Percentiles rank a stretch among this genome's conserved stretches.
These are phyloP conservation scores for Melanotaenia trifasciata DNA, from an alignment of 2,797 vertebrate genomes.

Conservation along the genomic window DNA sequence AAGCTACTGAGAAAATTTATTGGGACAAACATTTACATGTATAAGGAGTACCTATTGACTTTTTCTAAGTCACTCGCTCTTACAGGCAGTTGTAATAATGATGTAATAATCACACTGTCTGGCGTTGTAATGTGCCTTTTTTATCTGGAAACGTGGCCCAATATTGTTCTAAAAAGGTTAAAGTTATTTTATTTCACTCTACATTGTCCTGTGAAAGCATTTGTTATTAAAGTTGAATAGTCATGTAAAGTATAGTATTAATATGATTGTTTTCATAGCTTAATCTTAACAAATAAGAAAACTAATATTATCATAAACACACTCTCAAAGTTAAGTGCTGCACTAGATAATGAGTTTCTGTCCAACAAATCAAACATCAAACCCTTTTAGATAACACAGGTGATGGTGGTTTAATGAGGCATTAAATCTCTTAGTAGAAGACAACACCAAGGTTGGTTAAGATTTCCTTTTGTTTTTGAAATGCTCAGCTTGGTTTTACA, in stretches of 20 bases:
- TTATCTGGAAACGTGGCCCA: slow-evolving; percentile 19
- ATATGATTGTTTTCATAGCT: neutral
- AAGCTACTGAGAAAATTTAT: slow-evolving; percentile 15
- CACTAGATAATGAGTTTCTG: slow-evolving; percentile 29
- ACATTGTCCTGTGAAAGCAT: neutral
- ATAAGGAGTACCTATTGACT: slow-evolving; percentile 12
- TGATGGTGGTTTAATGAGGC: slow-evolving; percentile 14
- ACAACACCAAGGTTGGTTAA: slow-evolving; percentile 27
- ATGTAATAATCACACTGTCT: slow-evolving; percentile 18
- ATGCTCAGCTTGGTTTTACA: slow-evolving; percentile 24
- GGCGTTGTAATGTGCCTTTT: slow-evolving; percentile 3
- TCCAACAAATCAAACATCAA: neutral
- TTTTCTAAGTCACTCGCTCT: slow-evolving; percentile 16
- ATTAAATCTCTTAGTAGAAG: slow-evolving; percentile 23
- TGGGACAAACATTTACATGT: slow-evolving; percentile 18
- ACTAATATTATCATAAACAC: neutral
- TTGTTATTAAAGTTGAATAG: slow-evolving; percentile 1
- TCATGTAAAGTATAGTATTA: neutral
- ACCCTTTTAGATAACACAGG: slow-evolving; percentile 3
- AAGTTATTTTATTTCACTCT: neutral
- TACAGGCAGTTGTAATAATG: neutral
- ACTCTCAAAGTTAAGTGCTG: neutral
- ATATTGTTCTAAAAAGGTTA: slow-evolving; percentile 13
- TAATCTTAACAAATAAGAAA: slow-evolving; percentile 15
- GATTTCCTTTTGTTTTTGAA: slow-evolving; percentile 26